These are phyloP conservation scores for Leptinotarsa defecta DNA, from an alignment of 1,140 invertebrate genomes.

Conservation along the genomic window DNA sequence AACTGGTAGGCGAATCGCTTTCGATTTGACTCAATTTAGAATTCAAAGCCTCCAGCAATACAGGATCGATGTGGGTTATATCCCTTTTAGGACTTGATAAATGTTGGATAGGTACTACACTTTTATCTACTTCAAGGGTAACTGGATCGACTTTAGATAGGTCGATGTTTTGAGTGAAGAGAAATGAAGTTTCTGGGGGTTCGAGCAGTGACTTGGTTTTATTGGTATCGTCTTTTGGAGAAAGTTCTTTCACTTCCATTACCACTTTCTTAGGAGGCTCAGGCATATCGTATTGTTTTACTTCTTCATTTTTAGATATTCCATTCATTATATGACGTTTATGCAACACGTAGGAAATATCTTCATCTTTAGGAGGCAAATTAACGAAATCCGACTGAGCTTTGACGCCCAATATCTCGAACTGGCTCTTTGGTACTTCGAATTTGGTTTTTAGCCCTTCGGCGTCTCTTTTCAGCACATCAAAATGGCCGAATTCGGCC, in stretches of 20 bases:
- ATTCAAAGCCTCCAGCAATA: slow-evolving; percentile 67
- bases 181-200: slow-evolving; percentile 55
- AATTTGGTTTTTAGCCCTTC: slow-evolving; percentile 56
- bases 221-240: slow-evolving; percentile 14
- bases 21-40: slow-evolving; percentile 74
- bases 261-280: slow-evolving; percentile 2
- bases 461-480: slow-evolving; percentile 62
- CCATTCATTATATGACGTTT: slow-evolving; percentile 83
- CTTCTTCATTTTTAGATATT: slow-evolving; percentile 63
- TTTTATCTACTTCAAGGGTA: slow-evolving; percentile 70
- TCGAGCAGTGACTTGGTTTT: slow-evolving; percentile 35
- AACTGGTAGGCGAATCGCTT: slow-evolving; percentile 71
- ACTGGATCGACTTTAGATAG: slow-evolving; percentile 71
- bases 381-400: slow-evolving; percentile 56
- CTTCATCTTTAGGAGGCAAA: slow-evolving; percentile 62
- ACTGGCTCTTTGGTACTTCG: slow-evolving; percentile 65
- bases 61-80: slow-evolving; percentile 70
- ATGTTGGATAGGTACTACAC: slow-evolving; percentile 62
- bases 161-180: slow-evolving; percentile 74
- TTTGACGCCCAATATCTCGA: slow-evolving; percentile 54
- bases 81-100: slow-evolving; percentile 69
- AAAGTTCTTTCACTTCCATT: slow-evolving; percentile 24
- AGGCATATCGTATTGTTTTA: slow-evolving; percentile 28
- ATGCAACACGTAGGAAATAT: slow-evolving; percentile 82
- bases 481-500: slow-evolving; percentile 69